A percentile compares a stretch with the other conserved stretches of the same genome.
phyloP scores from a whole-genome alignment of 2,113 vertebrate species.

The Elaphurus davidianus region DNA sequence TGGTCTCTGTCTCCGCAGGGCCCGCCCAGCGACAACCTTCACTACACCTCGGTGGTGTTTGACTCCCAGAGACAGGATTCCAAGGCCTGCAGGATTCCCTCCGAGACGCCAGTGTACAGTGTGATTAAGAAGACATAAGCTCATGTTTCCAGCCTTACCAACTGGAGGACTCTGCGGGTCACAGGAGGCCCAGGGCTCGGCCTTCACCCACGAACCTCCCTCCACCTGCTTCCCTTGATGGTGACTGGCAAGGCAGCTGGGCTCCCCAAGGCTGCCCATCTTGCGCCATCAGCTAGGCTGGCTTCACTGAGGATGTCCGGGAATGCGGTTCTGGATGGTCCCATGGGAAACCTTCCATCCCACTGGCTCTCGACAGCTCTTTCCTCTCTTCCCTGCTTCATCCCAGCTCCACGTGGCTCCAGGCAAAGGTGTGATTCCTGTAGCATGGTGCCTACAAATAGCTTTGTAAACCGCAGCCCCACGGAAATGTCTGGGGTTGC shows the following conservation, averaged over 20 bases:
- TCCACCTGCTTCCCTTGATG: rapidly evolving
- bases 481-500: rapidly evolving
- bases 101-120: neutral
- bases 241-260: neutral
- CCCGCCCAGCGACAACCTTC: rapidly evolving
- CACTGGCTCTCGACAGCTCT: rapidly evolving
- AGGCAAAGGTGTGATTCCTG: rapidly evolving
- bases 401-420: rapidly evolving
- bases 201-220: rapidly evolving
- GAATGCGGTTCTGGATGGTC: rapidly evolving
- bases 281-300: neutral
- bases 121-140: neutral
- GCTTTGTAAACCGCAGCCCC: neutral
- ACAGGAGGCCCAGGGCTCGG: neutral
- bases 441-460: rapidly evolving
- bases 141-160: rapidly evolving
- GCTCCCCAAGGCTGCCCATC: neutral
- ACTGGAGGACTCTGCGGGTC: neutral
- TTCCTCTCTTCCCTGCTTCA: neutral
- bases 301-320: neutral
- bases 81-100: rapidly evolving
- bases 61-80: neutral
- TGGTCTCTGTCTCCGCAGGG: neutral
- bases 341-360: neutral
- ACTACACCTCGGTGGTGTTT: neutral